Evolutionary conservation across 1,140 invertebrate genomes (phyloP).

Genomic region (Anastrepha obliqua): DNA sequence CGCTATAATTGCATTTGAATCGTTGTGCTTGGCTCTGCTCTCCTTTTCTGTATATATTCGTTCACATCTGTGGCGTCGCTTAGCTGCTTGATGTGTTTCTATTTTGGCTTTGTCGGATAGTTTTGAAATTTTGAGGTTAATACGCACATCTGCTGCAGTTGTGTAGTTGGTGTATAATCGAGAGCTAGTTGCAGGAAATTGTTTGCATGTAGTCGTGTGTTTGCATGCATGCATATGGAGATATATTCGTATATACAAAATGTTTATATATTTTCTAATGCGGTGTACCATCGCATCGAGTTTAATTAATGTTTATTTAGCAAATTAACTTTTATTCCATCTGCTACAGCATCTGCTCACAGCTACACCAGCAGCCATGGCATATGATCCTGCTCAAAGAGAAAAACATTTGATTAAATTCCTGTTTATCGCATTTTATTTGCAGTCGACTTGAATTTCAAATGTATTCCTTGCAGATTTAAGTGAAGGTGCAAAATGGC

Average conservation of each 20-base stretch:
- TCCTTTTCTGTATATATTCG: neutral
- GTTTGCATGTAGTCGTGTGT: neutral
- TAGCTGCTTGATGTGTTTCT: neutral
- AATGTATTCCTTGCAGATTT: neutral
- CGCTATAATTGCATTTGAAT: slow-evolving; percentile 19
- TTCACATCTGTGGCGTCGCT: neutral
- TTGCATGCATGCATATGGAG: neutral
- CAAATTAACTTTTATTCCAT: slow-evolving; percentile 43
- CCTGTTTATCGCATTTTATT: neutral
- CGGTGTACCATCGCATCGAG: slow-evolving; percentile 3
- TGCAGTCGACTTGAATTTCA: neutral
- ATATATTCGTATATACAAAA: too few species aligned
- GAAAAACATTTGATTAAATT: neutral
- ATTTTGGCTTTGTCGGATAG: neutral
- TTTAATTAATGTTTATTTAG: slow-evolving; percentile 50
- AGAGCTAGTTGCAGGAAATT: neutral
- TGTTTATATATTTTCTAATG: neutral
- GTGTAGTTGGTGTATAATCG: neutral
- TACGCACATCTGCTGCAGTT: neutral
- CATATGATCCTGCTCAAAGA: neutral
- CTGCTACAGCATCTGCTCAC: neutral
- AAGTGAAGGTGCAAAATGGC: too few species aligned
- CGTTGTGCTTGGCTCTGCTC: neutral
- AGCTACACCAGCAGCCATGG: neutral
- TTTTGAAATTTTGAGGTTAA: slow-evolving; percentile 12